Evolutionary conservation across 2,888 invertebrate genomes (phyloP).

Genomic region (Macaria notata): DNA sequence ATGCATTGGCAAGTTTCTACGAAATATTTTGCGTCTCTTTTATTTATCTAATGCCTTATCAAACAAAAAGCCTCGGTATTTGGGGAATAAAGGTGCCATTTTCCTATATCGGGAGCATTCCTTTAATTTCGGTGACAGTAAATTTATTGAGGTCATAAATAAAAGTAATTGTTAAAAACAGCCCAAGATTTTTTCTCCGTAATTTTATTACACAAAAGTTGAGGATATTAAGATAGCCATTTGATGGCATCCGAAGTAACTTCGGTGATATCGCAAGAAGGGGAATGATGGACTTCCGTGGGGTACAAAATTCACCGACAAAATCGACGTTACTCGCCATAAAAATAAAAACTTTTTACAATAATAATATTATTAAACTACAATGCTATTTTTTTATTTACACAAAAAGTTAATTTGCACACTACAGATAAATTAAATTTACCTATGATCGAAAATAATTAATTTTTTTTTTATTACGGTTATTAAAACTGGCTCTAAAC

Average conservation of each 20-base stretch:
- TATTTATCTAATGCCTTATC: conserved; percentile 10
- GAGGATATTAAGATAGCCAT: conserved; percentile 58
- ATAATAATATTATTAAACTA: too few relatives aligned
- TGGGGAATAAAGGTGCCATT: conserved; percentile 56
- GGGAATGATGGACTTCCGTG: conserved; percentile 46
- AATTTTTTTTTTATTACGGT: too few relatives aligned
- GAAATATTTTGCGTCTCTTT: too few relatives aligned
- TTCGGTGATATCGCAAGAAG: conserved; percentile 54
- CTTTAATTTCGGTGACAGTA: conserved; percentile 65
- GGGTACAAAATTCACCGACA: conserved; percentile 16
- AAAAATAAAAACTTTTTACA: too few relatives aligned
- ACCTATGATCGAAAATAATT: too few relatives aligned
- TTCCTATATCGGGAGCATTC: conserved; percentile 58
- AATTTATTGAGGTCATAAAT: conserved; percentile 73
- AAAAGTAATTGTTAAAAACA: conserved; percentile 73
- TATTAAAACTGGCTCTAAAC: not conserved
- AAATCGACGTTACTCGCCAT: not conserved
- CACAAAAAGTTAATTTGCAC: too few relatives aligned
- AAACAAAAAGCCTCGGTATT: conserved; percentile 46
- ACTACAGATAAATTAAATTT: too few relatives aligned
- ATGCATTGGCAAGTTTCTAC: too few relatives aligned
- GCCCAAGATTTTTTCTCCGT: conserved; percentile 65
- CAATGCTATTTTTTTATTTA: too few relatives aligned
- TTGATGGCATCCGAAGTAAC: conserved; percentile 56
- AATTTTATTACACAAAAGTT: conserved; percentile 75